Percentiles rank a stretch among this genome's conserved stretches.
Evolutionary conservation across 2,113 vertebrate species (phyloP).

Genomic region (Zosterops hypoxanthus): DNA sequence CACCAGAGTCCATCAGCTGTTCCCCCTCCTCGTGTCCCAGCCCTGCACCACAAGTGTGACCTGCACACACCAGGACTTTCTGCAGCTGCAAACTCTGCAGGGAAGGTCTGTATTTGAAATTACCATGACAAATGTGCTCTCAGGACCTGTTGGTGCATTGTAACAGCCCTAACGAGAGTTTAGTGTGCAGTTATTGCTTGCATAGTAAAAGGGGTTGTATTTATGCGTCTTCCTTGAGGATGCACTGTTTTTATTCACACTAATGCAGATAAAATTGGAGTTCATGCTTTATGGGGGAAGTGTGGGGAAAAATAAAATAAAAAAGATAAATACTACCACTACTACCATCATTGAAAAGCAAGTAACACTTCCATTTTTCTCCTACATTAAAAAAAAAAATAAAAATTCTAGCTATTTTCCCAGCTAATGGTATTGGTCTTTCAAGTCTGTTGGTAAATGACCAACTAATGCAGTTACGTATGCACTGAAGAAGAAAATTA

Average conservation of each 20-base stretch:
- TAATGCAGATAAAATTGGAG: neutral
- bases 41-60: rapidly evolving
- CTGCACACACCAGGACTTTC: rapidly evolving
- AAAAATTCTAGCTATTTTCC: neutral
- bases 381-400: neutral
- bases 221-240: neutral
- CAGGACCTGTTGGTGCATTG: neutral
- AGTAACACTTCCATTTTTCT: neutral
- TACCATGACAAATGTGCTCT: neutral
- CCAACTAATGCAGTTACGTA: neutral
- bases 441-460: conserved; percentile 43
- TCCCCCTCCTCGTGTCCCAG: neutral
- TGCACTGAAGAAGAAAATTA: conserved; percentile 6
- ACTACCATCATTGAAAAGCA: neutral
- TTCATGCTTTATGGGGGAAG: neutral
- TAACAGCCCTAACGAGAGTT: neutral
- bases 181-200: neutral
- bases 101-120: neutral
- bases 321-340: neutral
- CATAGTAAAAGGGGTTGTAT: neutral
- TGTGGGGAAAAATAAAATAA: neutral
- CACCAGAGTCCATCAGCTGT: rapidly evolving
- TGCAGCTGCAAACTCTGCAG: neutral
- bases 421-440: neutral
- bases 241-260: neutral